Percentiles rank a stretch among this genome's conserved stretches.
Evolutionary conservation across 2,888 invertebrate species (phyloP).

Genomic region (Lapara coniferarum): DNA sequence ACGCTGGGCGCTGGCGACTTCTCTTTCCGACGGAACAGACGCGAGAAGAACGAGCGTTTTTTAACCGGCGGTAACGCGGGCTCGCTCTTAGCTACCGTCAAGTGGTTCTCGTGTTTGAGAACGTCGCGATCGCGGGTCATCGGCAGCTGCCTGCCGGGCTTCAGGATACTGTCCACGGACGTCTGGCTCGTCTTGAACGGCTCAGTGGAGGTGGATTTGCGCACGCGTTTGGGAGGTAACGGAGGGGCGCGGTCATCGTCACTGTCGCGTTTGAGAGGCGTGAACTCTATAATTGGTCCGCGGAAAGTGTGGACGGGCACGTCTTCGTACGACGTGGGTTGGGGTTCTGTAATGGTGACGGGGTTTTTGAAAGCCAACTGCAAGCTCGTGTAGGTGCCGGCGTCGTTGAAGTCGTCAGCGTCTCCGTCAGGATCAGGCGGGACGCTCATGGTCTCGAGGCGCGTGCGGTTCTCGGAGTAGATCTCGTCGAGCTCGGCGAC

Average conservation of each 20-base stretch:
- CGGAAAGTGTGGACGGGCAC: conserved; percentile 76
- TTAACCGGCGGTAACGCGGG: conserved; percentile 74
- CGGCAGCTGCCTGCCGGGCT: conserved; percentile 67
- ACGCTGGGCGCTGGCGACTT: conserved; percentile 77
- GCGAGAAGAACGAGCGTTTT: conserved; percentile 77
- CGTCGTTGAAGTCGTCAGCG: conserved; percentile 88
- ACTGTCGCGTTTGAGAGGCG: conserved; percentile 80
- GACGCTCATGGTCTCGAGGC: conserved; percentile 75
- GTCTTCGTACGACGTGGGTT: conserved; percentile 84
- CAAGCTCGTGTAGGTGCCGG: conserved; percentile 92
- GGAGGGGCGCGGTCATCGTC: conserved; percentile 88
- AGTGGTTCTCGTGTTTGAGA: conserved; percentile 45
- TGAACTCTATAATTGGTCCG: conserved; percentile 81
- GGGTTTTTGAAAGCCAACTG: conserved; percentile 95
- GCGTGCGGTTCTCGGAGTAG: conserved; percentile 88
- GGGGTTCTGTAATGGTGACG: conserved; percentile 81
- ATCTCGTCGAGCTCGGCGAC: conserved; percentile 92
- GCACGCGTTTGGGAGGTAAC: conserved; percentile 90
- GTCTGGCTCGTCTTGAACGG: conserved; percentile 72
- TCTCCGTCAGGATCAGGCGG: conserved; percentile 81
- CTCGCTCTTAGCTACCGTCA: conserved; percentile 67
- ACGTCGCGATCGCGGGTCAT: conserved; percentile 56
- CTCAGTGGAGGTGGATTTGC: conserved; percentile 75
- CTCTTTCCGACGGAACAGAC: conserved; percentile 72
- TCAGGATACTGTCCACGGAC: conserved; percentile 69